Percentiles rank a stretch among this genome's conserved stretches.
Conservation (phyloP, 2,113 vertebrate species). For the Prionailurus bengalensis region DNA sequence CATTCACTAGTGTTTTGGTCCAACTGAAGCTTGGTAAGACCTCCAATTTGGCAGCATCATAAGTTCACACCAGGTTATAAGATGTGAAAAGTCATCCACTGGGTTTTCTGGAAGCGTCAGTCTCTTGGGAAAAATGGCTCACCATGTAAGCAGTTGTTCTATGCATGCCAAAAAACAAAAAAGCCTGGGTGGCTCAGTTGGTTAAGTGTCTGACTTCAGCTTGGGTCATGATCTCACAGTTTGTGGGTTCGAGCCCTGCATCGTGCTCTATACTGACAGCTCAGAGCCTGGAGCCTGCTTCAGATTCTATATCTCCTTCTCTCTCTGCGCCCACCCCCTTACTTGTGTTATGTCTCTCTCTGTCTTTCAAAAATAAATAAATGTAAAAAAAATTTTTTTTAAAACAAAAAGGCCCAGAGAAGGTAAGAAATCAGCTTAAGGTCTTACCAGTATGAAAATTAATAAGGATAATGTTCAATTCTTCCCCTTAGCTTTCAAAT, state of each 20-base stretch:
- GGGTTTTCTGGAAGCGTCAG: background rate
- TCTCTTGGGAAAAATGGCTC: background rate
- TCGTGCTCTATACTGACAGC: no score
- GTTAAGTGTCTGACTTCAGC: no score
- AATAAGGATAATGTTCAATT: slow-evolving; percentile 23
- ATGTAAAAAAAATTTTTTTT: no score
- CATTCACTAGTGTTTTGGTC: background rate
- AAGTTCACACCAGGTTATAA: background rate
- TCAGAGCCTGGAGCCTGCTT: no score
- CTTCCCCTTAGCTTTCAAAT: background rate
- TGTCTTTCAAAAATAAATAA: no score
- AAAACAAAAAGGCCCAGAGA: slow-evolving; percentile 21
- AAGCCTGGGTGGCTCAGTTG: background rate
- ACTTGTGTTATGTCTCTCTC: no score
- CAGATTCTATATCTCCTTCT: no score
- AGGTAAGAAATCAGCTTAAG: slow-evolving; percentile 53
- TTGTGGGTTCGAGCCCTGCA: no score
- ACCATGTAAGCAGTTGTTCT: background rate
- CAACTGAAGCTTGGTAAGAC: background rate
- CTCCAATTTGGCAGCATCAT: background rate
- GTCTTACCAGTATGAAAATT: slow-evolving; percentile 55
- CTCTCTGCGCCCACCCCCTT: no score
- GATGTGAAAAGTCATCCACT: background rate
- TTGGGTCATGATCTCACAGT: no score
- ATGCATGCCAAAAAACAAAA: background rate